Evolutionary conservation across 1,140 invertebrate species (phyloP), one percentile per base, ranked within the genome.

Genomic region (Brachionus paranguensis): DNA sequence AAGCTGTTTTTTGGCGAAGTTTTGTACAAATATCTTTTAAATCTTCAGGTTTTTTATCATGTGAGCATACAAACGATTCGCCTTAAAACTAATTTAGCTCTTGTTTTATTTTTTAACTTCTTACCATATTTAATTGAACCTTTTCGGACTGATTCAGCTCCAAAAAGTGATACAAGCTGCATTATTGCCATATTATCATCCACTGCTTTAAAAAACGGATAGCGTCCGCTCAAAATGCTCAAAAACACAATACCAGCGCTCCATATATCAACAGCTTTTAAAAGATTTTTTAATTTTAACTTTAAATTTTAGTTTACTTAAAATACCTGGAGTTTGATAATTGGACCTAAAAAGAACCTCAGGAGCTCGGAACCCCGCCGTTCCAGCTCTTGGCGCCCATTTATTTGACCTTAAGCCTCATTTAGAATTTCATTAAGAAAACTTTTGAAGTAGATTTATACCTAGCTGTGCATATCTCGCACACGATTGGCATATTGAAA

Each of bases 291-390:
- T 55, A 41, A 17, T 45, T 43, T 50, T 27, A 6, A 64, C 45
- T 4, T 27, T 55, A 29, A 45, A 24, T 27, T 43, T 29, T 8
- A 47, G 41, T 12, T 47, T 1, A n/a, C 1, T 29, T 29, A 78
- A 79, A 14, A 86, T 90, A 93, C 92, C 92, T 87, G 93, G 92
- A 6, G 93, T 93, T 90, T 95, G 94, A 76, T 92, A 88, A 11
- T 91, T 90, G 88, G 92, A 92, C 87, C 94, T 94, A 33, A 95
- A 89, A 43, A 95, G 88, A 70, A 96, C 94, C 91, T 97, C 95
- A 0, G 95, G 95, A 78, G 95, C 93, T 53, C 95, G 91, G 87
- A 94, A 96, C 3, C 94, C 95, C 27, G 94, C 94, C n/a, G 95
- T 96, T 33, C 95, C 95, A 50, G 95, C 95, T 86, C 95, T 90